Conservation (phyloP, 2,888 invertebrate genomes). For the Sarcophaga carnaria region DNA sequence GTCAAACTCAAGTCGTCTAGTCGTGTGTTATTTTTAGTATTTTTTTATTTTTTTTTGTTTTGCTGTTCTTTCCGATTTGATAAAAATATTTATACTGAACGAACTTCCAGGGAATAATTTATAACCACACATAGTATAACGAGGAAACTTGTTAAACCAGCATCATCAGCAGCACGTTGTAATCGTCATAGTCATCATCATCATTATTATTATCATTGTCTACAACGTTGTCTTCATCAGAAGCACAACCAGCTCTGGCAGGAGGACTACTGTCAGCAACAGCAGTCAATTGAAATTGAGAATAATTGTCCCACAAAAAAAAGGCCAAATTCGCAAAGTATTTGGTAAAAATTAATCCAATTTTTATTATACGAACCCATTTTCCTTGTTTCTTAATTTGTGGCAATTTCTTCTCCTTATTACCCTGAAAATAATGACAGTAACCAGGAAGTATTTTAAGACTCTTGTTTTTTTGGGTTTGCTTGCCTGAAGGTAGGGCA, state of each 20-base stretch:
- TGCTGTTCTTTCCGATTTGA: not conserved
- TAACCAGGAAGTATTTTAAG: no score
- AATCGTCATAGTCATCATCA: slow-evolving; percentile 29
- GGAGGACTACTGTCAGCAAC: not conserved
- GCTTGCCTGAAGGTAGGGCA: no score
- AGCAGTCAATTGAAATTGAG: slow-evolving; percentile 12
- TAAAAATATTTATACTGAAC: slow-evolving; percentile 54
- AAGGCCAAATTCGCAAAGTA: not conserved
- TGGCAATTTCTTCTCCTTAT: no score
- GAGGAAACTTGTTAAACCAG: slow-evolving; percentile 64
- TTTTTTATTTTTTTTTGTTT: not conserved
- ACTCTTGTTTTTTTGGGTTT: no score
- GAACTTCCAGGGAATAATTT: slow-evolving; percentile 55
- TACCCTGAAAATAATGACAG: no score
- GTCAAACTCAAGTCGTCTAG: slow-evolving; percentile 20
- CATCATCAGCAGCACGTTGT: slow-evolving; percentile 45
- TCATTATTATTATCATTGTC: slow-evolving; percentile 15
- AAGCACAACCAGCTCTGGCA: not conserved
- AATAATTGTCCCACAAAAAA: slow-evolving; percentile 40
- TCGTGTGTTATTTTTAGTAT: not conserved
- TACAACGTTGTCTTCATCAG: slow-evolving; percentile 25
- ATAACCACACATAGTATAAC: slow-evolving; percentile 44
- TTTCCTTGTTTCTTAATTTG: no score
- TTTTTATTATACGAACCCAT: no score
- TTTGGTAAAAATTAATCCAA: not conserved